Base-by-base conservation (phyloP, 2,888 invertebrate genomes). In the Gisinianus flammeolus region DNA sequence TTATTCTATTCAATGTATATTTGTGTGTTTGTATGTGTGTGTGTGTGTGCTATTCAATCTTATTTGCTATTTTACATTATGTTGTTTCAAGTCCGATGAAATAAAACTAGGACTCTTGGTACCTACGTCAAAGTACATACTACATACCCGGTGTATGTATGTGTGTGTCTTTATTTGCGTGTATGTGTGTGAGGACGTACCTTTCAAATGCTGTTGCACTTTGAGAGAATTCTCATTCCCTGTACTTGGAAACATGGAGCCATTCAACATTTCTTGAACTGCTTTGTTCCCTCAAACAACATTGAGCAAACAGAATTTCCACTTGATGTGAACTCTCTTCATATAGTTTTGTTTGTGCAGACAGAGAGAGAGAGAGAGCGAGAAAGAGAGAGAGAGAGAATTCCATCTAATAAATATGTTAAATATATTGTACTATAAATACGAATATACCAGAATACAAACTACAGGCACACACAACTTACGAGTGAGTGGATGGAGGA, bases 381-480 rank as follows among this genome's bases (percentile, higher is more conserved):
- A 16, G 16, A 44, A 16, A 44, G 52, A 44, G 52, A 44, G 52
- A 44, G 16, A 56, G 56, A 30, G 66, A 30, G 28, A 68, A n/a
- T 22, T n/a, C 22, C 28, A 71, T 71, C 71, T 73, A 73, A 73
- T 73, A 73, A 73, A 73, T 73, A 73, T 73, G 73, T 24, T 62
- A 73, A 73, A 33, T 73, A 73, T 56, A 73, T 73, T 58, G 58
- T 22, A n/a, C 73, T 62, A 33, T 62, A 73, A 73, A 73, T 73
- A 73, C 73, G 64, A 73, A n/a, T 35, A 30, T 16, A 64, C 64
- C 2, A 64, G 12, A 64, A 24, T 24, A 19, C n/a, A n/a, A n/a
- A n/a, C n/a, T n/a, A n/a, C n/a, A n/a, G 16, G 54, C 4, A 19
- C 8, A 54, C 19, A 5, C 54, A 5, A 54, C 16, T n/a, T n/a